Percentiles rank a stretch among this genome's conserved stretches.
Conservation (phyloP, 2,888 invertebrate species). For the Agrotis ipsilon region DNA sequence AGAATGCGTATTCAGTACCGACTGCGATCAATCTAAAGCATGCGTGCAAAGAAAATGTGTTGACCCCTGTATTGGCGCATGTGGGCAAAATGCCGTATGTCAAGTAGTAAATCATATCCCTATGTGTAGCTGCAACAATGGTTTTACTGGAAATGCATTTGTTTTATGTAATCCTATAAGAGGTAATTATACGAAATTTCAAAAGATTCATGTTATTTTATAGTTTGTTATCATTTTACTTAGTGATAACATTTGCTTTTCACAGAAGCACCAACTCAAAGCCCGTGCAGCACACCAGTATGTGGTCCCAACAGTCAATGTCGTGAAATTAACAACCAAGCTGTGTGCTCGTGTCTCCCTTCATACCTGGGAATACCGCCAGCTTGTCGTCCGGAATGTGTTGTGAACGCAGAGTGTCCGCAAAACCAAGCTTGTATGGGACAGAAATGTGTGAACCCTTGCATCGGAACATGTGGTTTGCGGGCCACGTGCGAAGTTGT, state of each 20-base stretch:
- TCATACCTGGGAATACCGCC: conserved; percentile 94
- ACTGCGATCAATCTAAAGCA: conserved; percentile 93
- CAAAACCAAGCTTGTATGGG: conserved; percentile 93
- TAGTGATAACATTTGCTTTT: conserved; percentile 29
- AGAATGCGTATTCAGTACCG: conserved; percentile 95
- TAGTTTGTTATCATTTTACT: not conserved
- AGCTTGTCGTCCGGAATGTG: conserved; percentile 94
- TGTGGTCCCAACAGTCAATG: conserved; percentile 94
- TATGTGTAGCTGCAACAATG: conserved; percentile 92
- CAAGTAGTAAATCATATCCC: conserved; percentile 93
- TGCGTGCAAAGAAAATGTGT: conserved; percentile 94
- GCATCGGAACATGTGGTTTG: conserved; percentile 93
- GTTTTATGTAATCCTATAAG: conserved; percentile 87
- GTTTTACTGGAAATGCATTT: conserved; percentile 92
- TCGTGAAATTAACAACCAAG: conserved; percentile 91
- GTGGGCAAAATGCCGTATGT: conserved; percentile 92
- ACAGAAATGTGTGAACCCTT: conserved; percentile 94
- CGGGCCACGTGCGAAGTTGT: conserved; percentile 92
- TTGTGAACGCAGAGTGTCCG: conserved; percentile 93
- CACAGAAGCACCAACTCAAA: conserved; percentile 76
- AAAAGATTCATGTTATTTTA: not conserved
- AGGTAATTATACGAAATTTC: conserved; percentile 81
- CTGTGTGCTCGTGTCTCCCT: conserved; percentile 94
- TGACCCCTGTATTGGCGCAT: conserved; percentile 94
- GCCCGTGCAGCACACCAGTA: conserved; percentile 93